A percentile compares a stretch with the other conserved stretches of the same genome.
These are phyloP conservation scores for Gallinago undulata DNA, from an alignment of 2,113 vertebrate genomes.

Conservation along the genomic window DNA sequence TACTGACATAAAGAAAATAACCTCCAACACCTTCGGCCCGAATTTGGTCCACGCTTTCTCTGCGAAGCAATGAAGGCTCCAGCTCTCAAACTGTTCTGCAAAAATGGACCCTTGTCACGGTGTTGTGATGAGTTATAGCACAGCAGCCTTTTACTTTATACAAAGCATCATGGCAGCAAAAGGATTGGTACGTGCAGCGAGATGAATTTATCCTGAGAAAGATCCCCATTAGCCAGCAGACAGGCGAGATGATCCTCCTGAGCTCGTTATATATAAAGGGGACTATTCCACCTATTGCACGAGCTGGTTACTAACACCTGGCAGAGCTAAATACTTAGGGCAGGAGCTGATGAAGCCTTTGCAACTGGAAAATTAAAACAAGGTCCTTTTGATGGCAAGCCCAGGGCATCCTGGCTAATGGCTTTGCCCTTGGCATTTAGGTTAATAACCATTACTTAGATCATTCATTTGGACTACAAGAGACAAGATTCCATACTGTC, in stretches of 20 bases:
- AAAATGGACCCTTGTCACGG: not conserved
- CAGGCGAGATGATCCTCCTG: not conserved
- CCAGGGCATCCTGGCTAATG: not conserved
- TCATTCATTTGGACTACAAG: not conserved
- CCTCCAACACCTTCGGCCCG: not conserved
- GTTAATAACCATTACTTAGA: not conserved
- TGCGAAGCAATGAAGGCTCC: not conserved
- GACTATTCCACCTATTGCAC: not conserved
- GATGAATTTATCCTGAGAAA: not conserved
- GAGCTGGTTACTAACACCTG: not conserved
- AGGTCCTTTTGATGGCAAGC: not conserved
- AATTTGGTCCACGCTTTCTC: not conserved
- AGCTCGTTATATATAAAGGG: not conserved
- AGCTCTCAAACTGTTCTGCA: not conserved
- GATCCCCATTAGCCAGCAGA: not conserved
- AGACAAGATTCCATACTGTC: not conserved
- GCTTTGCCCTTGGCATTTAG: not conserved
- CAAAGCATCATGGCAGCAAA: not conserved
- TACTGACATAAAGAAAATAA: not conserved
- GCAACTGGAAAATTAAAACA: not conserved
- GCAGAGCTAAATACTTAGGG: not conserved
- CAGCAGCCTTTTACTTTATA: not conserved
- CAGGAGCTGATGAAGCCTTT: not conserved
- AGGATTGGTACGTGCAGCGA: not conserved
- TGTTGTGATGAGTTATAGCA: not conserved